phyloP scores from a whole-genome alignment of 2,113 vertebrate genomes.

The Butorides virescens region DNA sequence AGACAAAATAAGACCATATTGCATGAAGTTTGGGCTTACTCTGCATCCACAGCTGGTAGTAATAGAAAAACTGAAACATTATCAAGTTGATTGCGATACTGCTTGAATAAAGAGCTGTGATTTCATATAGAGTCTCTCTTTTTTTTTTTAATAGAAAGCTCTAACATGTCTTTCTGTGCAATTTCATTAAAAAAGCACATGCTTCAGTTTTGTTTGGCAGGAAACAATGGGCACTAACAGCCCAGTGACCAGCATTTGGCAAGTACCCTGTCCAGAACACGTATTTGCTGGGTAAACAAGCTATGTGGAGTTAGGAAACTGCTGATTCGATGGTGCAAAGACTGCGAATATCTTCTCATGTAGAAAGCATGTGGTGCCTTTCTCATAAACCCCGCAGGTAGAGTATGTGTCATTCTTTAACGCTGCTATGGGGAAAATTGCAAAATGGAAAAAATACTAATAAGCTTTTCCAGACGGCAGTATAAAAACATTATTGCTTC shows the following conservation, averaged over 20 bases:
- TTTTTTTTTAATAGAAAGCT: background rate
- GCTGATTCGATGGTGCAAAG: constrained; percentile 37
- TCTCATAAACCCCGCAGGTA: constrained; percentile 62
- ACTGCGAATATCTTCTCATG: constrained; percentile 47
- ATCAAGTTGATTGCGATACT: constrained; percentile 36
- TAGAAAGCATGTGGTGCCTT: constrained; percentile 36
- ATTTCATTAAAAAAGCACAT: constrained; percentile 41
- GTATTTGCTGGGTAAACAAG: constrained; percentile 37
- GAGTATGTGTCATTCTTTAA: constrained; percentile 54
- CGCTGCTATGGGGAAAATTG: constrained; percentile 24
- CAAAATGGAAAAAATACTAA: constrained; percentile 66
- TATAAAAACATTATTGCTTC: constrained; percentile 60
- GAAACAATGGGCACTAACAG: constrained; percentile 44
- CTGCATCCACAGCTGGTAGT: constrained; percentile 37
- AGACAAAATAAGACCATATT: background rate
- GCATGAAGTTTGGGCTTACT: background rate
- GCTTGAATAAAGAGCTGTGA: constrained; percentile 45
- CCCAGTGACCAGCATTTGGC: constrained; percentile 30
- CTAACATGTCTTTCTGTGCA: constrained; percentile 2
- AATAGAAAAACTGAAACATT: constrained; percentile 44
- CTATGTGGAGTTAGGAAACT: constrained; percentile 12
- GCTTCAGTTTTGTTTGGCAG: constrained; percentile 51
- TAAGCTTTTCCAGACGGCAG: constrained; percentile 61
- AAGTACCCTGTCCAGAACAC: constrained; percentile 14
- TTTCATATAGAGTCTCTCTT: background rate